phyloP scores from a whole-genome alignment of 1,140 invertebrate species.

The Probaryconus sp. region DNA sequence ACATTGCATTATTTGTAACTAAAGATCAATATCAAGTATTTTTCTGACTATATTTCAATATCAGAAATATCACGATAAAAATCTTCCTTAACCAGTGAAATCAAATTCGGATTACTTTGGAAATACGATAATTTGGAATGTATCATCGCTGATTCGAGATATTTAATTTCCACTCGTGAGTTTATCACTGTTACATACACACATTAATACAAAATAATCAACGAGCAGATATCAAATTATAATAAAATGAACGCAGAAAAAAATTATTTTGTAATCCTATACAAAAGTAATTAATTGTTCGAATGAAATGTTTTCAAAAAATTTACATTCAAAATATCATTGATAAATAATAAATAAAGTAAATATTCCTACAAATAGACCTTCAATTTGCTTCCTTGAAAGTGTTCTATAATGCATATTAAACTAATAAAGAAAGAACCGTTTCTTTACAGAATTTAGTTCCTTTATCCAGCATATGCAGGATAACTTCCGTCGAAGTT shows the following conservation, averaged over 20 bases:
- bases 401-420: slow-evolving; percentile 13
- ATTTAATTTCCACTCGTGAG: slow-evolving; percentile 20
- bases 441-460: slow-evolving; percentile 31
- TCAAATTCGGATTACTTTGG: slow-evolving; percentile 44
- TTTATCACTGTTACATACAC: slow-evolving; percentile 19
- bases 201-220: slow-evolving; percentile 12
- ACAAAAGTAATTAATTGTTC: too few species aligned
- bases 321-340: too few species aligned
- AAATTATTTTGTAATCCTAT: too few species aligned
- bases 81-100: slow-evolving; percentile 34
- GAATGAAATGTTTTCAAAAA: too few species aligned
- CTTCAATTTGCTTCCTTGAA: slow-evolving; percentile 5
- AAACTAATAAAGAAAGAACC: slow-evolving; percentile 35
- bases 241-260: too few species aligned
- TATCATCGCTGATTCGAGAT: slow-evolving; percentile 25
- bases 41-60: slow-evolving; percentile 9
- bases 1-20: too few species aligned
- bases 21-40: too few species aligned
- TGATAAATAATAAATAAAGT: neutral
- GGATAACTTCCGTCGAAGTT: slow-evolving; percentile 30
- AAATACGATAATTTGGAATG: slow-evolving; percentile 54
- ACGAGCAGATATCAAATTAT: too few species aligned
- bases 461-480: slow-evolving; percentile 31
- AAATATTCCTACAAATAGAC: slow-evolving; percentile 28
- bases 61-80: slow-evolving; percentile 47